Conservation (phyloP, 2,797 vertebrate genomes). For the Paguma larvata region DNA sequence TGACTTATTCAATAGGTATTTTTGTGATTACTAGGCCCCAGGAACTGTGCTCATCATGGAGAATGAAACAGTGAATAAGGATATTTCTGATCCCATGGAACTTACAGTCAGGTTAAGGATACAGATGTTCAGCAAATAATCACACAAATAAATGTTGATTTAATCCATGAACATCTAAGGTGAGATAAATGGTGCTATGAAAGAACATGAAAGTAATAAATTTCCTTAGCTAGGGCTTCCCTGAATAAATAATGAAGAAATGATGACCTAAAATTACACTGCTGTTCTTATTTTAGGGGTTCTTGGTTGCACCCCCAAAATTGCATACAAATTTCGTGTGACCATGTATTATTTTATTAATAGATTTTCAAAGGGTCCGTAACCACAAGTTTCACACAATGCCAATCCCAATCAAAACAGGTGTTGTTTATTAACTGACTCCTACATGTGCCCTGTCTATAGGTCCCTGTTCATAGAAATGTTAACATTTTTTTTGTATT, state of each 20-base stretch:
- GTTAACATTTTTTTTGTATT: neutral
- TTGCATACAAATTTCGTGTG: neutral
- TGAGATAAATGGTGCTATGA: neutral
- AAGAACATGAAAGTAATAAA: neutral
- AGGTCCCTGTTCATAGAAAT: neutral
- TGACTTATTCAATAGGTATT: neutral
- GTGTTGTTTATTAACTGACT: neutral
- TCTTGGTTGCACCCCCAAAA: neutral
- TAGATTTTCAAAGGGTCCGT: neutral
- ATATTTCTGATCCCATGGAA: neutral
- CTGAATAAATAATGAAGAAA: conserved; percentile 6
- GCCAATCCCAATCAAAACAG: neutral
- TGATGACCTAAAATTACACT: neutral
- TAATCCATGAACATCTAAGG: neutral
- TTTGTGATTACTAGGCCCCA: neutral
- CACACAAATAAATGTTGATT: conserved; percentile 6
- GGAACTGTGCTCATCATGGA: neutral
- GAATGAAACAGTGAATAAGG: neutral
- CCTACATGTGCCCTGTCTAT: neutral
- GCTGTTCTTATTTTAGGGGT: neutral
- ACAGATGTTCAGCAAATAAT: conserved; percentile 22
- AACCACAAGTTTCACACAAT: neutral
- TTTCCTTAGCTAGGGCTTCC: neutral
- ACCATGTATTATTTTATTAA: neutral
- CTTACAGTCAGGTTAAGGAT: neutral